phyloP scores from a whole-genome alignment of 2,888 invertebrate genomes.

The Apamea epomidion region DNA sequence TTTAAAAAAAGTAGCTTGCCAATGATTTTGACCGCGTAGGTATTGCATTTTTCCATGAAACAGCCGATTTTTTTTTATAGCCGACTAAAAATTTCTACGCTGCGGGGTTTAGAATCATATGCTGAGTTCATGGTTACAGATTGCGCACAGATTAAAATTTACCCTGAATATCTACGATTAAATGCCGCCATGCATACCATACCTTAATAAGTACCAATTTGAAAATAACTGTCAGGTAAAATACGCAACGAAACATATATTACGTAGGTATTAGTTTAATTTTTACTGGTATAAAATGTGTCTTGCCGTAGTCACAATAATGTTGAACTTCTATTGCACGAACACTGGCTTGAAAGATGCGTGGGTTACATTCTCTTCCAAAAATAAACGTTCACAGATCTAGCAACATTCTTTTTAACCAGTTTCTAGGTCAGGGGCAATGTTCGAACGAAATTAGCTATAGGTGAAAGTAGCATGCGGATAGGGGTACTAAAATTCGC shows the following conservation, averaged over 20 bases:
- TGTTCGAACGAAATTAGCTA: constrained; percentile 34
- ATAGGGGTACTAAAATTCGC: constrained; percentile 4
- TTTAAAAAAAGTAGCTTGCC: too few species aligned
- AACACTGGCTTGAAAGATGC: not conserved
- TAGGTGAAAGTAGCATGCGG: constrained; percentile 48
- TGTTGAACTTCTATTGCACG: not conserved
- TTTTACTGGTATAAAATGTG: not conserved
- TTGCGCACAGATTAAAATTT: too few species aligned
- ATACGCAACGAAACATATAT: not conserved
- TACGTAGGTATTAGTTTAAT: not conserved
- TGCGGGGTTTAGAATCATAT: too few species aligned
- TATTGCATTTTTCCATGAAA: too few species aligned
- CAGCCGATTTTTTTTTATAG: too few species aligned
- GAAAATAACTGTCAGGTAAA: not conserved
- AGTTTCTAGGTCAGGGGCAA: constrained; percentile 53
- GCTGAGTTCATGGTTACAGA: too few species aligned
- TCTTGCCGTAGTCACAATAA: too few species aligned
- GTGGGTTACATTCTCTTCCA: constrained; percentile 31
- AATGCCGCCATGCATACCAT: not conserved
- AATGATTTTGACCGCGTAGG: too few species aligned
- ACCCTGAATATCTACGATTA: too few species aligned
- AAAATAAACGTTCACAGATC: constrained; percentile 36
- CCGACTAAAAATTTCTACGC: too few species aligned
- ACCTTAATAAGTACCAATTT: not conserved
- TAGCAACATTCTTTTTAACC: constrained; percentile 33